phyloP scores from a whole-genome alignment of 2,888 invertebrate genomes.

The Ormyrus thymus region DNA sequence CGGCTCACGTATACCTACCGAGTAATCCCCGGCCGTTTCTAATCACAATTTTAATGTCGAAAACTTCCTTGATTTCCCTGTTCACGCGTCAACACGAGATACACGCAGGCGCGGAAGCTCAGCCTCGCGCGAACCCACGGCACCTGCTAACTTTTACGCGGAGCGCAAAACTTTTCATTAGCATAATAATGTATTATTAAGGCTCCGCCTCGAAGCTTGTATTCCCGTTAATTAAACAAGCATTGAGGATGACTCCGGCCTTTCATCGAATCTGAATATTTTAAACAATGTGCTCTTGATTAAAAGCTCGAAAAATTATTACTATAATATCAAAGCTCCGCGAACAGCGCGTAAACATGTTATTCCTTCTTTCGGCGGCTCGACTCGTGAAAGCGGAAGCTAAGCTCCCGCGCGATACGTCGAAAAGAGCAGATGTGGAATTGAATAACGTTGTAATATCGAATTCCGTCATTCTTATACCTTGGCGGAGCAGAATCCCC shows the following conservation, averaged over 20 bases:
- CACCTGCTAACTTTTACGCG: conserved; percentile 28
- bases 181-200: conserved; percentile 42
- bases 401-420: neutral
- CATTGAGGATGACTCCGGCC: neutral
- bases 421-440: conserved; percentile 62
- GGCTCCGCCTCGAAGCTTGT: neutral
- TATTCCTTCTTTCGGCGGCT: too few relatives aligned
- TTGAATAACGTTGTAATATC: conserved; percentile 70
- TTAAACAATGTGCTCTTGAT: too few relatives aligned
- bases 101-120: conserved; percentile 20
- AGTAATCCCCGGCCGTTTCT: conserved; percentile 48
- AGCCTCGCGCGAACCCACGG: neutral
- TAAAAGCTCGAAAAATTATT: neutral
- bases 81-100: conserved; percentile 47
- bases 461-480: conserved; percentile 65
- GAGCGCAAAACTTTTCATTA: conserved; percentile 32
- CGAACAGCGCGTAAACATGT: too few relatives aligned
- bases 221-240: conserved; percentile 25
- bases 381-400: neutral
- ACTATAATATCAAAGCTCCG: neutral
- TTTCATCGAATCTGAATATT: too few relatives aligned
- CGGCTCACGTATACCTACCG: conserved; percentile 20
- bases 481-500: conserved; percentile 55
- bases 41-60: conserved; percentile 55
- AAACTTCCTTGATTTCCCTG: conserved; percentile 53